phyloP scores from a whole-genome alignment of 2,113 vertebrate species.

The Uropsilus gracilis region DNA sequence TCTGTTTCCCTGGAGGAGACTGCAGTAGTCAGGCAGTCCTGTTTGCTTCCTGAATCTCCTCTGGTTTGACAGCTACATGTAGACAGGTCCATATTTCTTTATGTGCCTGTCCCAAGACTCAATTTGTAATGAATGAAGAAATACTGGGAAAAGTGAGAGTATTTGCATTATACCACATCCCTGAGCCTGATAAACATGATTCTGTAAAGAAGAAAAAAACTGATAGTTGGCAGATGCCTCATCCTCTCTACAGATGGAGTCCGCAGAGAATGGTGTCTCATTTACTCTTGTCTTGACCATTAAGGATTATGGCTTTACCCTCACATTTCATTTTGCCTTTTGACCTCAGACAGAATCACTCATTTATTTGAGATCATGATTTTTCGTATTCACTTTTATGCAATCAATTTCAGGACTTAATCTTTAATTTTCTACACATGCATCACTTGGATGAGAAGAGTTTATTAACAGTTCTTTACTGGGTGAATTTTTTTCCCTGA shows the following conservation, averaged over 20 bases:
- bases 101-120: neutral
- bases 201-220: neutral
- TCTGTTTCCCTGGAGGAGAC: neutral
- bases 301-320: neutral
- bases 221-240: neutral
- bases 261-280: fast-evolving
- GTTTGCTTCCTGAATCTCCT: neutral
- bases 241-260: neutral
- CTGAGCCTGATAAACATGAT: neutral
- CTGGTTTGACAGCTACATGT: neutral
- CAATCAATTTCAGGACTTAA: neutral
- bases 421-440: neutral
- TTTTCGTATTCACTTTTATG: neutral
- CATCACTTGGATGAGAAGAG: slow-evolving; percentile 16
- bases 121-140: neutral
- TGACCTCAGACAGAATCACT: neutral
- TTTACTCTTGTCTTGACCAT: neutral
- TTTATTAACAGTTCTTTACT: slow-evolving; percentile 50
- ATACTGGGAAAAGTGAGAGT: neutral
- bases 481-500: neutral
- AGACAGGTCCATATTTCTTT: neutral
- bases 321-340: neutral
- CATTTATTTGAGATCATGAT: neutral
- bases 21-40: neutral
- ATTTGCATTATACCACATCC: neutral